Base-by-base conservation (phyloP, 1,140 invertebrate genomes). In the Drosophila mayri region DNA sequence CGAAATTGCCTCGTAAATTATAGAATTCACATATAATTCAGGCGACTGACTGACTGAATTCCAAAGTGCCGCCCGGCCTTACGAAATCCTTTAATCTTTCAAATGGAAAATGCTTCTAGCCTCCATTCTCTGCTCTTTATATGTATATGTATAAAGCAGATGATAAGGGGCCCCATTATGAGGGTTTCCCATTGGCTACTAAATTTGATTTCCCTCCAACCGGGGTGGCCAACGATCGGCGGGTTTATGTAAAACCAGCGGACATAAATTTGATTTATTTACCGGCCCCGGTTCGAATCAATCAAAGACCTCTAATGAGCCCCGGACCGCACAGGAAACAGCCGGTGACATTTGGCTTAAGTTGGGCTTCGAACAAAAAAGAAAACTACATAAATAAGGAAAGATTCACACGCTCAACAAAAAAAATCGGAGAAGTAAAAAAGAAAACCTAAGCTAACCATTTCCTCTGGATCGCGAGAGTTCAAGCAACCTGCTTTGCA, bases 221-320 rank as follows among this genome's bases (percentile, higher is more conserved):
- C 35, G 10, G 28, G 65, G 65, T 71, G 64, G 68, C 64, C 64
- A n/a, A 18, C 37, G 66, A 65, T 70, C 47, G 30, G 6, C 11
- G 32, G 18, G 10, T 76, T 46, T 68, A 80, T 72, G 61, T 78
- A 55, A 77, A 73, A 55, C 32, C 50, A 3, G 43, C 66, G 74
- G 59, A 84, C 68, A 84, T 88, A 90, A 88, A 90, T 90, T 90
- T 88, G 80, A 88, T 88, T 90, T 88, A 88, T 88, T 88, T 84
- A 62, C 58, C 67, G 43, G 55, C 41, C 57, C 49, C 44, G 37
- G 30, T 25, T 73, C 65, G 60, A 83, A 87, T 87, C 84, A 90
- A 88, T 88, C 84, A 88, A 88, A 72, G 22, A 20, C 35, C 67
- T 73, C 50, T 72, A 72, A 87, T 50, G 41, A 62, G 70, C 72